Evolutionary conservation across 1,140 invertebrate species (phyloP), one percentile per base, ranked within the genome.

Genomic region (Zaprionus nigranus): DNA sequence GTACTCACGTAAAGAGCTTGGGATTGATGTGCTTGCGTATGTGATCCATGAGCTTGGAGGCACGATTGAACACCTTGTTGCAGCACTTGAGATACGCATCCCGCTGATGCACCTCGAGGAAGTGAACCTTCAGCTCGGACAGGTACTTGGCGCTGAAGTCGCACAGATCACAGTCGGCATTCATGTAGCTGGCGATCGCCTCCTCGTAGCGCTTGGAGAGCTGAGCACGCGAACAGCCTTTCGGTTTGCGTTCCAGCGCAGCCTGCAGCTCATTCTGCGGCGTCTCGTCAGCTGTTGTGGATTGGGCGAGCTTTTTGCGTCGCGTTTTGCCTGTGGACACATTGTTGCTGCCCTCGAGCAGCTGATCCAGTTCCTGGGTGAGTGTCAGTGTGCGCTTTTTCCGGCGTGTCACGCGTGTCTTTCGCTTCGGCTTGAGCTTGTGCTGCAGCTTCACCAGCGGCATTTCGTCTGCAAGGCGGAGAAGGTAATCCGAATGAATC

Each of bases 11-110:
- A 34, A 90, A 92, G 22, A 85, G 78, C 36, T 91, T 88, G 56
- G 91, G 91, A 66, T 92, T 91, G 22, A 86, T 64, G 58, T 92
- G 91, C 64, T 90, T 91, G 56, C 90, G 79, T 38, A 92, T 77
- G 65, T 92, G 91, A 34, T 92, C 88, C 71, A 90, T 84, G 1
- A 90, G 82, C 36, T 91, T 90, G 49, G 77, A 78, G 7, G 82
- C 73, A 22, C 86, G 77, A n/a, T 68, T 72, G 34, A 87, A 92
- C 30, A 79, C 65, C 65, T 82, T 92, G 54, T 85, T 79, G 63
- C 91, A 92, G 58, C 91, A 92, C 43, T 91, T 92, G 6, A 92
- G 77, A 69, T 90, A 92, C 12, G 81, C 81, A 17, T 86, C 82
- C 3, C 75, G 72, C 51, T 92, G 81, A 38, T 92, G 91, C 9